Percentiles rank a stretch among this genome's conserved stretches.
phyloP scores from a whole-genome alignment of 2,888 invertebrate species.

The Xylocampa areola region DNA sequence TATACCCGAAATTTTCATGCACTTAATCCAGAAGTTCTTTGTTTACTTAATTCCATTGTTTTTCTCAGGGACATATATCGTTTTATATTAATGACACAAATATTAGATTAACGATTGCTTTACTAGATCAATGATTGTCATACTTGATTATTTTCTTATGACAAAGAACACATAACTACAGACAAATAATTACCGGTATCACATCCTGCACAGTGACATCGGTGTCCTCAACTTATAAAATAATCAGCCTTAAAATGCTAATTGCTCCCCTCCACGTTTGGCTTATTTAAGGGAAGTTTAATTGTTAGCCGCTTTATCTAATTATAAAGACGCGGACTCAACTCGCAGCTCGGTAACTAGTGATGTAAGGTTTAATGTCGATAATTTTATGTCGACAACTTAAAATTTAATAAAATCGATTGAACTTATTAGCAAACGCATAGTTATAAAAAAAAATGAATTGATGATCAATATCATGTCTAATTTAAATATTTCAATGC shows the following conservation, averaged over 20 bases:
- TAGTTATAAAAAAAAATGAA: too few relatives aligned
- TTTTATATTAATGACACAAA: too few relatives aligned
- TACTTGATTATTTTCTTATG: not conserved
- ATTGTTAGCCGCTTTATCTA: conserved; percentile 87
- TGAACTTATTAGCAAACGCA: too few relatives aligned
- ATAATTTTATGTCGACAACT: conserved; percentile 65
- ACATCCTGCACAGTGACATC: conserved; percentile 34
- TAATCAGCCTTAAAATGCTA: conserved; percentile 85
- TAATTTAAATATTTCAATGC: too few relatives aligned
- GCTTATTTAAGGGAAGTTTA: conserved; percentile 89
- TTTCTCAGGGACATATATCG: too few relatives aligned
- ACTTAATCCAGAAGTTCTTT: too few relatives aligned
- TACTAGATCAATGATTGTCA: too few relatives aligned
- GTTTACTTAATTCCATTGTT: too few relatives aligned
- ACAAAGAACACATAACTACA: not conserved
- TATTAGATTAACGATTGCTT: too few relatives aligned
- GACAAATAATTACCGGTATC: conserved; percentile 3
- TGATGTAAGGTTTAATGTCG: conserved; percentile 46
- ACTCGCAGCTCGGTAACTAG: conserved; percentile 66
- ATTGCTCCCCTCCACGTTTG: conserved; percentile 83
- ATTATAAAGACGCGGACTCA: conserved; percentile 85
- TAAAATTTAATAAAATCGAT: too few relatives aligned
- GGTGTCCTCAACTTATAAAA: conserved; percentile 75
- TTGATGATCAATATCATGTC: too few relatives aligned
- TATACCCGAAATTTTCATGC: too few relatives aligned